Percentiles rank a stretch among this genome's conserved stretches.
These are phyloP conservation scores for Cephus spinipes DNA, from an alignment of 2,888 invertebrate species.

Conservation along the genomic window DNA sequence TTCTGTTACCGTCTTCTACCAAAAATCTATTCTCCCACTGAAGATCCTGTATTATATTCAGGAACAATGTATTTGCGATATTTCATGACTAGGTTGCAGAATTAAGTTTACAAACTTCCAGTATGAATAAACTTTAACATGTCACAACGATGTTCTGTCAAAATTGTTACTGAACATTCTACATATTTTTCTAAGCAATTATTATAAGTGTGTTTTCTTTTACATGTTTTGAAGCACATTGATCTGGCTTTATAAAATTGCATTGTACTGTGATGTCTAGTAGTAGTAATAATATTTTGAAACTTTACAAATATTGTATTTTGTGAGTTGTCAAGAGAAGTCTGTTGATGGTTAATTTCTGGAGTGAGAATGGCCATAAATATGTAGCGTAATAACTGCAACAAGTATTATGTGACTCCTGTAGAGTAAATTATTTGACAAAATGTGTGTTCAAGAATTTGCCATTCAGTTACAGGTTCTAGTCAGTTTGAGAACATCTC, in stretches of 20 bases:
- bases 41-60: background rate
- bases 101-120: background rate
- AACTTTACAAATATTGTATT: background rate
- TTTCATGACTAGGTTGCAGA: background rate
- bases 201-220: too few species aligned
- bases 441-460: background rate
- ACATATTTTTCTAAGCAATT: background rate
- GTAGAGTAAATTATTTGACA: background rate
- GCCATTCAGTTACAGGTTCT: background rate
- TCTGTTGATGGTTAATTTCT: background rate
- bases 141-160: background rate
- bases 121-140: background rate
- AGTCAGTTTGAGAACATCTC: background rate
- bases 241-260: background rate
- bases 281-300: background rate
- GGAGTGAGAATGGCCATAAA: background rate
- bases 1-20: background rate
- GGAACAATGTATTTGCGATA: background rate
- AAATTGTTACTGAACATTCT: background rate
- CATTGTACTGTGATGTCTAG: background rate
- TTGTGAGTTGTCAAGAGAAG: background rate
- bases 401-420: background rate
- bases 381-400: background rate
- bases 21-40: background rate
- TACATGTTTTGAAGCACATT: too few species aligned